These are phyloP conservation scores for Pteropus alecto DNA, from an alignment of 2,113 vertebrate genomes.

Conservation along the genomic window DNA sequence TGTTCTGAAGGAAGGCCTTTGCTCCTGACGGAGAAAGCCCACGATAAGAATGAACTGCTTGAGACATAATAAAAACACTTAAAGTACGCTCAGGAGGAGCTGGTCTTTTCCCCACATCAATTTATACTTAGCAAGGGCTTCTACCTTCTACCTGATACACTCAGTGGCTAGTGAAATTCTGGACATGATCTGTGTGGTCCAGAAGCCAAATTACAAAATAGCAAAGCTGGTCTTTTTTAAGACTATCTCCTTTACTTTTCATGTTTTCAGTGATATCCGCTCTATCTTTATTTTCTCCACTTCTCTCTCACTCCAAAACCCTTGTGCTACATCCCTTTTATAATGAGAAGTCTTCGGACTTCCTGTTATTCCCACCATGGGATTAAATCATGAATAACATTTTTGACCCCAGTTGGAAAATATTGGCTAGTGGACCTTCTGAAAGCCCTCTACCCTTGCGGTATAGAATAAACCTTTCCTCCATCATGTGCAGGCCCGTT, in stretches of 20 bases:
- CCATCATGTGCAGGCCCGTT: not conserved
- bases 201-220: not conserved
- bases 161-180: not conserved
- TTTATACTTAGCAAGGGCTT: not conserved
- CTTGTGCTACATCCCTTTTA: not conserved
- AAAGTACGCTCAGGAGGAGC: not conserved
- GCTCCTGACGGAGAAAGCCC: not conserved
- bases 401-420: not conserved
- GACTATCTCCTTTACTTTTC: rapidly evolving
- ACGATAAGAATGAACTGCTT: not conserved
- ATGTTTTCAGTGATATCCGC: not conserved
- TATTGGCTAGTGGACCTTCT: not conserved
- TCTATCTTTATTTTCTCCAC: not conserved
- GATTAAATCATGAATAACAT: not conserved
- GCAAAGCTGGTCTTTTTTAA: not conserved
- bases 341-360: not conserved
- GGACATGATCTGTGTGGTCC: not conserved
- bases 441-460: not conserved
- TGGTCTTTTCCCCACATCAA: not conserved
- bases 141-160: not conserved
- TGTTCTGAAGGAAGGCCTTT: not conserved
- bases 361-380: not conserved
- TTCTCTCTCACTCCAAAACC: not conserved
- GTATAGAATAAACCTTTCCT: not conserved
- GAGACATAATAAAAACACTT: not conserved